A percentile compares a stretch with the other conserved stretches of the same genome.
These are phyloP conservation scores for Coreoperca whiteheadi DNA, from an alignment of 2,113 vertebrate genomes.

Conservation along the genomic window DNA sequence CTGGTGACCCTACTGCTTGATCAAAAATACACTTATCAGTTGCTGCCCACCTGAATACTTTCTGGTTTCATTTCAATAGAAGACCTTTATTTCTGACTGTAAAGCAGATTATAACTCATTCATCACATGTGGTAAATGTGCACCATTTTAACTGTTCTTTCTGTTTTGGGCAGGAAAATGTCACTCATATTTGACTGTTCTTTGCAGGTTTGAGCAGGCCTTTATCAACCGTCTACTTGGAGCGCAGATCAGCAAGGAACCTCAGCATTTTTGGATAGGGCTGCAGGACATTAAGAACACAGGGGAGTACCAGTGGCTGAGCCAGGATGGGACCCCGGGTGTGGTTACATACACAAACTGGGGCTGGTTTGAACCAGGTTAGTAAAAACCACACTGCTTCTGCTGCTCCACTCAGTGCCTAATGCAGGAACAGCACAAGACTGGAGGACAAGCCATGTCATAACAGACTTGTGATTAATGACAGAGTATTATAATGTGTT, in stretches of 20 bases:
- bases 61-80: not conserved
- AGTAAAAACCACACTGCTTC: not conserved
- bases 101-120: not conserved
- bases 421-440: not conserved
- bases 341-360: slow-evolving; percentile 90
- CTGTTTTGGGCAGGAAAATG: not conserved
- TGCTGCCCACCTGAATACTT: not conserved
- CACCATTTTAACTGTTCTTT: not conserved
- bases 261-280: slow-evolving; percentile 91
- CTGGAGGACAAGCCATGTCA: not conserved
- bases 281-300: slow-evolving; percentile 87
- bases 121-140: not conserved
- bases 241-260: slow-evolving; percentile 78
- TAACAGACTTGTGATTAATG: not conserved
- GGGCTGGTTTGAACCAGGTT: slow-evolving; percentile 90
- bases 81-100: not conserved
- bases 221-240: slow-evolving; percentile 91
- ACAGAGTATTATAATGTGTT: not conserved
- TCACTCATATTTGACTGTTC: not conserved
- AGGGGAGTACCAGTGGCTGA: slow-evolving; percentile 91
- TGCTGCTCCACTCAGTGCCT: not conserved
- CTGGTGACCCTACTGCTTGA: not conserved
- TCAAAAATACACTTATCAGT: not conserved
- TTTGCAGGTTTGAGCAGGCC: slow-evolving; percentile 94
- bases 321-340: slow-evolving; percentile 63